A percentile compares a stretch with the other conserved stretches of the same genome.
Conservation (phyloP, 2,113 vertebrate genomes). For the Gallinago jamesoni region DNA sequence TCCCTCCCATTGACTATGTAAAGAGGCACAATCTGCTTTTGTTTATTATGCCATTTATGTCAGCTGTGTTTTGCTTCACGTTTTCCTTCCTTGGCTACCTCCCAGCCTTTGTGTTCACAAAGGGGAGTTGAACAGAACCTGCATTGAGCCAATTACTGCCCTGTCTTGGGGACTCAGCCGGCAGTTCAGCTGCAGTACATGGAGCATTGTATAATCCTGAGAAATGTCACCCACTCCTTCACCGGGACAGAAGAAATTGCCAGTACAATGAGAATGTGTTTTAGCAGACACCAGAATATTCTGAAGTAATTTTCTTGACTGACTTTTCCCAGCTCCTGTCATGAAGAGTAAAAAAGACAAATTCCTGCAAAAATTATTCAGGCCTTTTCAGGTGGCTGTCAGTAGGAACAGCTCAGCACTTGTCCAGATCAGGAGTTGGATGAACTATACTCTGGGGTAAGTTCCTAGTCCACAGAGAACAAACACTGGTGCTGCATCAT, state of each 20-base stretch:
- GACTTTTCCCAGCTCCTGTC: background rate
- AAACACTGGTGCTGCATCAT: background rate
- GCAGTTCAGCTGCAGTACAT: background rate
- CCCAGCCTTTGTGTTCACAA: background rate
- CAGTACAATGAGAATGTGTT: background rate
- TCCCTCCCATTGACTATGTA: background rate
- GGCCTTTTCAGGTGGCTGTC: background rate
- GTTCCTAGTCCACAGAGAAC: background rate
- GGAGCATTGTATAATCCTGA: background rate
- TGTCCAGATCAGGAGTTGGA: background rate
- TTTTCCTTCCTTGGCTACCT: constrained; percentile 5
- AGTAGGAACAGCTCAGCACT: background rate
- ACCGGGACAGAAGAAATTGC: background rate
- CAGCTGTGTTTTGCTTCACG: constrained; percentile 10
- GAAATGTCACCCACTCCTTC: constrained; percentile 5
- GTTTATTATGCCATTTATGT: constrained; percentile 4
- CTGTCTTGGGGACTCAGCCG: background rate
- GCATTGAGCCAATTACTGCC: background rate
- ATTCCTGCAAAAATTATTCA: background rate
- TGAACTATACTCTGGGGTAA: background rate
- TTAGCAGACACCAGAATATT: background rate
- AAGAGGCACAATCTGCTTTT: constrained; percentile 33
- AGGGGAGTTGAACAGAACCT: background rate
- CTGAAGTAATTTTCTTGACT: background rate
- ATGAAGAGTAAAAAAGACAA: background rate